Evolutionary conservation across 2,113 vertebrate genomes (phyloP).

Genomic region (Corythaixoides concolor): DNA sequence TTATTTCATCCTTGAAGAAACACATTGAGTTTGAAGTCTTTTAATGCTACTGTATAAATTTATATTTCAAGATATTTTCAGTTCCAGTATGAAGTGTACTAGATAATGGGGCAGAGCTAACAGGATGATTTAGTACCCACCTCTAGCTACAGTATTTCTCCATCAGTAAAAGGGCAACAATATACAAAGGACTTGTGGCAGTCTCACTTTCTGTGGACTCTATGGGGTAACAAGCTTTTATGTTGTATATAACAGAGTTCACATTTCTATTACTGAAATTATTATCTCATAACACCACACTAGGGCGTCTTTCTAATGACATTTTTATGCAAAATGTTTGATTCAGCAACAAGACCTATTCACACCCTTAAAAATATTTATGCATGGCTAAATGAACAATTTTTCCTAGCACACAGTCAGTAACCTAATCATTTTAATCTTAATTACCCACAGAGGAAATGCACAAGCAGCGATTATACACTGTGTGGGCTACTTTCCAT

Average conservation of each 20-base stretch:
- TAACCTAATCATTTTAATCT: constrained; percentile 35
- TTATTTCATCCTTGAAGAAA: constrained; percentile 67
- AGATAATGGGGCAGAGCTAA: constrained; percentile 60
- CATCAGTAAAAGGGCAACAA: constrained; percentile 28
- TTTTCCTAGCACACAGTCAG: neutral
- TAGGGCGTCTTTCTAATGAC: constrained; percentile 16
- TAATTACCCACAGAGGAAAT: constrained; percentile 10
- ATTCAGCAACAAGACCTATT: constrained; percentile 27
- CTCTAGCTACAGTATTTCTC: constrained; percentile 6
- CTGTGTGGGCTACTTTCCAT: neutral
- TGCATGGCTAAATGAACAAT: constrained; percentile 19
- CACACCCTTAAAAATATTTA: constrained; percentile 7
- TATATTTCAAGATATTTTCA: constrained; percentile 56
- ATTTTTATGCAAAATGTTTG: constrained; percentile 49
- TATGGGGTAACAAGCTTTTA: neutral
- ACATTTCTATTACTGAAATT: constrained; percentile 22
- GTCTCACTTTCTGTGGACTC: neutral
- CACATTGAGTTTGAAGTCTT: constrained; percentile 55
- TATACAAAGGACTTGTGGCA: neutral
- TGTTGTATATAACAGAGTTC: neutral
- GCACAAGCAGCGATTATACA: neutral
- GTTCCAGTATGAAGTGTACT: constrained; percentile 26
- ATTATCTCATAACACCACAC: neutral
- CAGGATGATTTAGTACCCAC: constrained; percentile 57
- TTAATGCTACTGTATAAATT: constrained; percentile 57